Evolutionary conservation across 2,888 invertebrate genomes (phyloP).

Genomic region (Cabera pusaria): DNA sequence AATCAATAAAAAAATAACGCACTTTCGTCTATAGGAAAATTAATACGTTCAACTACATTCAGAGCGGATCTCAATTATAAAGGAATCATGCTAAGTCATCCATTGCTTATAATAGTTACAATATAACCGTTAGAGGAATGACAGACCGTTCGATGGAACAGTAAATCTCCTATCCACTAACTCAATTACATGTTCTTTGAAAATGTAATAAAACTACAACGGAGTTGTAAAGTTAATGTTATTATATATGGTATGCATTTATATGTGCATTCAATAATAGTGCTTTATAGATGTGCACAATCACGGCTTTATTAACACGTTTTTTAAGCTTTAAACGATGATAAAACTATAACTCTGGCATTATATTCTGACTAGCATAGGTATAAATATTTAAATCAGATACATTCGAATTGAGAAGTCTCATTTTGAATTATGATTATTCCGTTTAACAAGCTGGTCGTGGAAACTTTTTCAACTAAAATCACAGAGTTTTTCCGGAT

Average conservation of each 20-base stretch:
- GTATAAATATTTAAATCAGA: too few relatives aligned
- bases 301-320: too few relatives aligned
- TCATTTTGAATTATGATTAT: too few relatives aligned
- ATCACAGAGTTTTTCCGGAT: too few relatives aligned
- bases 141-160: constrained; percentile 42
- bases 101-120: constrained; percentile 68
- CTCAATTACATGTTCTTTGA: constrained; percentile 17
- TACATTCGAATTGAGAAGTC: too few relatives aligned
- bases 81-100: constrained; percentile 74
- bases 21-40: constrained; percentile 6
- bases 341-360: too few relatives aligned
- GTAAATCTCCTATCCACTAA: constrained; percentile 20
- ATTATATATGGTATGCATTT: constrained; percentile 13
- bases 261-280: neutral
- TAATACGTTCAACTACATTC: constrained; percentile 14
- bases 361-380: too few relatives aligned
- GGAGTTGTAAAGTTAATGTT: constrained; percentile 15
- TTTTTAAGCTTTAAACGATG: too few relatives aligned
- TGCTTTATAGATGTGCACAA: too few relatives aligned
- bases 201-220: constrained; percentile 18
- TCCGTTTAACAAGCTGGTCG: too few relatives aligned
- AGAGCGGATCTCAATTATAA: constrained; percentile 64
- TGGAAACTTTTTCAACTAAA: too few relatives aligned
- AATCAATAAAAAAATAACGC: constrained; percentile 7
- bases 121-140: constrained; percentile 74